These are phyloP conservation scores for Parnassius glacialis DNA, from an alignment of 2,888 invertebrate species.

Conservation along the genomic window DNA sequence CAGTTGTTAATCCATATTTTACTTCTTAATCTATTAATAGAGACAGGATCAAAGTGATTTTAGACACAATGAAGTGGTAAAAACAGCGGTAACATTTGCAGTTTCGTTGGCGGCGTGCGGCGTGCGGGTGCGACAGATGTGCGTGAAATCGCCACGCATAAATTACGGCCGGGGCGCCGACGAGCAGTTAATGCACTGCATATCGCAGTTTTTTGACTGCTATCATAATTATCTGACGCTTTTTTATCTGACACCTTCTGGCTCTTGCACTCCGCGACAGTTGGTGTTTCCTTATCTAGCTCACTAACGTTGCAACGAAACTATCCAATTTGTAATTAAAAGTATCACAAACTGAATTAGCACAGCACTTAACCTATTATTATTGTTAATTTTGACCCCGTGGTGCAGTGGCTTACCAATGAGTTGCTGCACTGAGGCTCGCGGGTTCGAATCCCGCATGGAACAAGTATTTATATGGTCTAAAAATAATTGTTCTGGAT, in stretches of 20 bases:
- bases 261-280: constrained; percentile 3
- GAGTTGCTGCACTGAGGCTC: no score
- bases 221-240: constrained; percentile 22
- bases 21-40: no score
- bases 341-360: no score
- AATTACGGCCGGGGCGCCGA: constrained; percentile 1
- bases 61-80: no score
- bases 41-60: no score
- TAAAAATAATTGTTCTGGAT: no score
- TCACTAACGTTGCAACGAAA: background rate
- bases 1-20: no score
- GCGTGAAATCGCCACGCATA: constrained; percentile 42
- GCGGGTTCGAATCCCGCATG: no score
- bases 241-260: constrained; percentile 6
- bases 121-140: constrained; percentile 41
- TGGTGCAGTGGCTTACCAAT: no score
- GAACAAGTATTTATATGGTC: no score
- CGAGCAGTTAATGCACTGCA: constrained; percentile 12
- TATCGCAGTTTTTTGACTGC: constrained; percentile 13
- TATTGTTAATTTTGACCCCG: no score
- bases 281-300: constrained; percentile 8
- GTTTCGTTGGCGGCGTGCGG: background rate
- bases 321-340: background rate
- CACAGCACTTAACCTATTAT: no score
- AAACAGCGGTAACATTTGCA: background rate